A percentile compares a stretch with the other conserved stretches of the same genome.
Conservation (phyloP, 1,140 invertebrate species). For the Philotrypesis tridentata region DNA sequence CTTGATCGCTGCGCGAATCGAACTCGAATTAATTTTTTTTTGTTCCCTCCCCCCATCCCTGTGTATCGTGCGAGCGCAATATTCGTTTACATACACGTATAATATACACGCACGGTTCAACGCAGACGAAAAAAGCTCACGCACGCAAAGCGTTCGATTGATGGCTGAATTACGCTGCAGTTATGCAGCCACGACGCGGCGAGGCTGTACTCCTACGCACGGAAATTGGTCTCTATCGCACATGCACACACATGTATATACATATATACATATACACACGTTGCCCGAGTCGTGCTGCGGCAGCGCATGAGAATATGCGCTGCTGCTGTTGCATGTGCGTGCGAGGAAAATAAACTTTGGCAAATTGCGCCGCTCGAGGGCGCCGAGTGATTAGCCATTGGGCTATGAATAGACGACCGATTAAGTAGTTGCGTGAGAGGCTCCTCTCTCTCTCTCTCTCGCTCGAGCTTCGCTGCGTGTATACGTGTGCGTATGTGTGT, state of each 20-base stretch:
- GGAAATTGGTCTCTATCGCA: slow-evolving; percentile 21
- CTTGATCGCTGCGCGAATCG: no score
- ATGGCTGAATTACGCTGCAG: slow-evolving; percentile 62
- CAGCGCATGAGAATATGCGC: not conserved
- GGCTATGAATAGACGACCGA: not conserved
- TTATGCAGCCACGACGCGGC: no score
- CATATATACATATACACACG: no score
- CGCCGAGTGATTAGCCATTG: slow-evolving; percentile 18
- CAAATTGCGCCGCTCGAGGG: slow-evolving; percentile 17
- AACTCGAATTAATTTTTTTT: no score
- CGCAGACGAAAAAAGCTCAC: slow-evolving; percentile 23
- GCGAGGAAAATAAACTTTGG: slow-evolving; percentile 19
- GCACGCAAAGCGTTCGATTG: slow-evolving; percentile 55
- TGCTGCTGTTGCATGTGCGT: not conserved
- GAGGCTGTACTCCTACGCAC: slow-evolving; percentile 30
- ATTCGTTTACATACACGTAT: no score
- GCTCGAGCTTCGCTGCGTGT: no score
- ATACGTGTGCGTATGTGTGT: not conserved
- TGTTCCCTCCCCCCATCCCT: no score
- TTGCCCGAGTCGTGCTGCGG: not conserved
- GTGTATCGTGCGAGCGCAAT: no score
- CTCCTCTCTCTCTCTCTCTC: not conserved
- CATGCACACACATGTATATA: no score
- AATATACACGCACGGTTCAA: no score
- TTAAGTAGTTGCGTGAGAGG: slow-evolving; percentile 2